These are phyloP conservation scores for Macaca fascicularis DNA, from an alignment of 2,113 vertebrate genomes.

Conservation along the genomic window T2T-MFA8v1.1 NC_088394.1:24722501-24723000, in stretches of 20 bases:
- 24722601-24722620: neutral
- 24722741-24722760: neutral
- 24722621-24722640: neutral
- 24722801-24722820: neutral
- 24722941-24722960: conserved; percentile 49
- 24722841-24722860: neutral
- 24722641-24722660: neutral
- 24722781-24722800: neutral
- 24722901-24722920: conserved; percentile 30
- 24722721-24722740: neutral
- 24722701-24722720: neutral
- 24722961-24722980: conserved; percentile 47
- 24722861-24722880: conserved; percentile 37
- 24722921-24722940: conserved; percentile 26
- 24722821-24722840: neutral
- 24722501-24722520: neutral
- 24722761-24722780: neutral
- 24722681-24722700: neutral
- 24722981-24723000: conserved; percentile 53
- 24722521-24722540: neutral
- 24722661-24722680: neutral
- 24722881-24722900: conserved; percentile 7
- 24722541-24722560: neutral
- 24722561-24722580: neutral
- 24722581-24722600: neutral